phyloP scores from a whole-genome alignment of 2,113 vertebrate genomes.

The Anolis sagrei region DNA sequence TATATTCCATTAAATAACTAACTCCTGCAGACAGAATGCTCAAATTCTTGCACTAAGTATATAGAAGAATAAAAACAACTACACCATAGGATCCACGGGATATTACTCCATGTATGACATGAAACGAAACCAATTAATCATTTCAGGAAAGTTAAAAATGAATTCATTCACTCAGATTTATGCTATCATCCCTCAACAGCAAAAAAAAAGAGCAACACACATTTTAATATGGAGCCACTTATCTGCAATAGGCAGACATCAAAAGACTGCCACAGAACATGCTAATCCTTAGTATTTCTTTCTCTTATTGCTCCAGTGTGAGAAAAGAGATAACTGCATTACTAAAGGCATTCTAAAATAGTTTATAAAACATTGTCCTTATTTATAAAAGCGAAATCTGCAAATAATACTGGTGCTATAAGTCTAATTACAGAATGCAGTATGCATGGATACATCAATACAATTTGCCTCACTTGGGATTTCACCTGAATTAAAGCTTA shows the following conservation, averaged over 20 bases:
- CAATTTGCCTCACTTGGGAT: background rate
- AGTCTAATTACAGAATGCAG: background rate
- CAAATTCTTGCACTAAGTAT: background rate
- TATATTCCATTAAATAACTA: background rate
- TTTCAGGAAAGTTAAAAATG: background rate
- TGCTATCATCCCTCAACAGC: background rate
- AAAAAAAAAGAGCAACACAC: background rate
- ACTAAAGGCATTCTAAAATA: constrained; percentile 24
- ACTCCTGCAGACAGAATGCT: background rate
- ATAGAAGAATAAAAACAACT: constrained; percentile 19
- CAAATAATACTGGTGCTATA: background rate
- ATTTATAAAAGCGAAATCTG: constrained; percentile 1
- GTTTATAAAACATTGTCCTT: background rate
- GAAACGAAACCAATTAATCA: background rate
- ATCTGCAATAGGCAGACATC: constrained; percentile 38
- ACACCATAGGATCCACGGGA: background rate
- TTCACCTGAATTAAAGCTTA: background rate
- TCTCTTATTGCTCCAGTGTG: background rate
- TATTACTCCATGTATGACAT: constrained; percentile 19
- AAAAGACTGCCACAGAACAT: background rate
- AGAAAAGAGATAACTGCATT: constrained; percentile 29
- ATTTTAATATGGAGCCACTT: background rate
- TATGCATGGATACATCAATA: background rate
- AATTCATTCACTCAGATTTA: background rate
- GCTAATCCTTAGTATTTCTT: constrained; percentile 19